Evolutionary conservation across 2,113 vertebrate species (phyloP), one percentile per base, ranked within the genome.

Genomic region (Cottus gobio): DNA sequence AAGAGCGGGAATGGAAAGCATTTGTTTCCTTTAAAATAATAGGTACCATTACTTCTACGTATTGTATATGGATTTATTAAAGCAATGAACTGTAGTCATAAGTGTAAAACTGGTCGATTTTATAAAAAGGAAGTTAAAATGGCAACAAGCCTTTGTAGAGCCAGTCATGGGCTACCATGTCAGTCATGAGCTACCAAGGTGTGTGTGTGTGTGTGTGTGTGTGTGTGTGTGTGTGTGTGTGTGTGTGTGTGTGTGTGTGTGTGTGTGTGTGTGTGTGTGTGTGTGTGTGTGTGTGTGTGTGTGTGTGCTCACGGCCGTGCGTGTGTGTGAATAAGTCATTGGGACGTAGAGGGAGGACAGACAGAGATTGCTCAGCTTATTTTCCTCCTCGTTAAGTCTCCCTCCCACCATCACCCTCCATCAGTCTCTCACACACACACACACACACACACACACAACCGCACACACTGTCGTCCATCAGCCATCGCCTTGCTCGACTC

Each of bases 291-390:
- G 66, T 50, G 39, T 37, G 31, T 57, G 48, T 37, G 42, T 34
- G 61, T 31, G 73, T 24, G 54, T 26, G 56, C n/a, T n/a, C n/a
- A n/a, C n/a, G n/a, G n/a, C n/a, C n/a, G n/a, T n/a, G n/a, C n/a
- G n/a, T 57, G 31, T 74, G 65, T 56, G 71, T 71, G 68, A 75
- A 75, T 86, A 69, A 70, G 65, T 82, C 61, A 79, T 26, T 76
- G 77, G 64, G 46, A 76, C 44, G 75, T 44, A 64, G 66, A 81
- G 60, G 66, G 81, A 88, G 73, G 82, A 88, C 81, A 84, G 84
- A 86, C 80, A 87, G 86, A 86, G 84, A 92, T 89, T 89, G 79
- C 88, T 91, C 88, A 89, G 88, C 88, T 91, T 83, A 87, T 90
- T 89, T 90, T 87, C 83, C 75, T 89, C 77, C 79, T 91, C 72